Evolutionary conservation across 23 tunicate genomes (phyloP).

Genomic region (Ascidia mentula): DNA sequence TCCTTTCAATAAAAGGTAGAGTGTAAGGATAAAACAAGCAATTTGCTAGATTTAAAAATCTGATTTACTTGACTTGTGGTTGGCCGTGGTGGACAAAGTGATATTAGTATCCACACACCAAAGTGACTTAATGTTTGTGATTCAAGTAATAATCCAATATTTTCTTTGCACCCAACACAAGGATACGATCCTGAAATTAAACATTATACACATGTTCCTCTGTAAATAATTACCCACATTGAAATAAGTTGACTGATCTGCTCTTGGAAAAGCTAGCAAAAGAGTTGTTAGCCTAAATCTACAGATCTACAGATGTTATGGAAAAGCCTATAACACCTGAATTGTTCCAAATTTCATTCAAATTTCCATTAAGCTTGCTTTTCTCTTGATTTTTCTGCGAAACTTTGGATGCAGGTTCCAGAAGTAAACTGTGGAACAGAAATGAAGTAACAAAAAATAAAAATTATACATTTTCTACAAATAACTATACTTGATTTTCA

Average conservation of each 20-base stretch:
- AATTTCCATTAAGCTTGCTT: not conserved
- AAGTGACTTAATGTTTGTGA: constrained; percentile 44
- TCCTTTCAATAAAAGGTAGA: constrained; percentile 5
- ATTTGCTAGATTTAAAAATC: not conserved
- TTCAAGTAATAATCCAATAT: constrained; percentile 17
- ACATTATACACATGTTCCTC: not conserved
- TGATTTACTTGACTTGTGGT: constrained; percentile 7
- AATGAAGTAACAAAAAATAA: not conserved
- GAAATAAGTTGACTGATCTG: not conserved
- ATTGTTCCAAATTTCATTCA: not conserved
- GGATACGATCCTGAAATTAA: constrained; percentile 28
- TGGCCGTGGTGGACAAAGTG: constrained; percentile 43
- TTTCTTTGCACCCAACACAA: constrained; percentile 34
- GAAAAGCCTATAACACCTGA: not conserved
- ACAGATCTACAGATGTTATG: too few species aligned
- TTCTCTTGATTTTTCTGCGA: too few species aligned
- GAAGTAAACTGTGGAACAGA: constrained; percentile 4
- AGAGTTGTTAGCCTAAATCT: too few species aligned
- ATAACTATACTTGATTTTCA: too few species aligned
- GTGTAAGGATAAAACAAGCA: not conserved
- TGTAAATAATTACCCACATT: too few species aligned
- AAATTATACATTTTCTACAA: not conserved
- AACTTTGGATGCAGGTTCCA: not conserved
- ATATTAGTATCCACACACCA: constrained; percentile 65
- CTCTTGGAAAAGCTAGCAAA: not conserved